phyloP scores from a whole-genome alignment of 2,888 invertebrate species.

The Polylopha cassiicola region DNA sequence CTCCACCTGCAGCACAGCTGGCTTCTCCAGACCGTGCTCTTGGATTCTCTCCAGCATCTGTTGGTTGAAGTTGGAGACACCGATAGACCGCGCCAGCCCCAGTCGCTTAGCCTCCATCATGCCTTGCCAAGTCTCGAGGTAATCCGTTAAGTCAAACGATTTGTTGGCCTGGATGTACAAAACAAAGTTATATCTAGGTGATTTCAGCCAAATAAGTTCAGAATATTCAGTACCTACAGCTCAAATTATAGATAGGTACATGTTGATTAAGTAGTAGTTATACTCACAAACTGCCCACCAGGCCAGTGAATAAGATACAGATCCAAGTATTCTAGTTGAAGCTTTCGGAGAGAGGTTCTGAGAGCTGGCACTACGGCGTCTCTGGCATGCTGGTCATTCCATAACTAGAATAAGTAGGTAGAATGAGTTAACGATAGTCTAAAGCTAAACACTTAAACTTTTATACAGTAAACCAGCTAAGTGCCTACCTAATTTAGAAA shows the following conservation, averaged over 20 bases:
- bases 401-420: conserved; percentile 38
- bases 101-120: conserved; percentile 81
- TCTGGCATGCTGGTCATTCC: conserved; percentile 50
- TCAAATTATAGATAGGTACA: too few species aligned
- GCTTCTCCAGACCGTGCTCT: conserved; percentile 70
- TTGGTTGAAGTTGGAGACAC: conserved; percentile 87
- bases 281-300: conserved; percentile 73
- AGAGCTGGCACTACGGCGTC: conserved; percentile 79
- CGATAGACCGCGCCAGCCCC: conserved; percentile 82
- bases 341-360: conserved; percentile 47
- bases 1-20: conserved; percentile 78
- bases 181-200: background rate
- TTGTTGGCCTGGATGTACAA: conserved; percentile 37
- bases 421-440: too few species aligned
- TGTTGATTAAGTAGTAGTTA: too few species aligned
- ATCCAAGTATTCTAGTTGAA: conserved; percentile 51
- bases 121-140: conserved; percentile 81
- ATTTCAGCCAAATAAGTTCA: too few species aligned
- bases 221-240: too few species aligned
- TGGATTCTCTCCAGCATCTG: conserved; percentile 81
- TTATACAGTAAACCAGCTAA: too few species aligned
- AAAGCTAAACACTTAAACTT: too few species aligned
- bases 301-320: conserved; percentile 89
- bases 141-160: conserved; percentile 72
- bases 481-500: too few species aligned